These are phyloP conservation scores for Phenganax marumi DNA, from an alignment of 92 coral and sea anemone genomes.

Conservation along the genomic window DNA sequence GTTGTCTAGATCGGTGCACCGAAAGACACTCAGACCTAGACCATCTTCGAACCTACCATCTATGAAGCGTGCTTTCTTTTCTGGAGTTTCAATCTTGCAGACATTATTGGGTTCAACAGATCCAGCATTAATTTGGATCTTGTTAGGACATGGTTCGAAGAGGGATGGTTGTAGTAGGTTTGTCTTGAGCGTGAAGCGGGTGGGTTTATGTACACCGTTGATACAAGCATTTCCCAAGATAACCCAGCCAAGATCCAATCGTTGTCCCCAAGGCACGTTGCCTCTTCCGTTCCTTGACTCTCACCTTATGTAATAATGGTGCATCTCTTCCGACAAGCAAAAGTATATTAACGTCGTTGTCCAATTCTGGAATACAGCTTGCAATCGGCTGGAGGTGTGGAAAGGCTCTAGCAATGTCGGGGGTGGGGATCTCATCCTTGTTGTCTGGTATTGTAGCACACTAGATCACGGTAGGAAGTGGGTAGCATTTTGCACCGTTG, in stretches of 20 bases:
- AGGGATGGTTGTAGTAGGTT: conserved; percentile 49
- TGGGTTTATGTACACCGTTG: conserved; percentile 49
- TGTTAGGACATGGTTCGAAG: conserved; percentile 49
- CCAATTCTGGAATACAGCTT: too few relatives aligned
- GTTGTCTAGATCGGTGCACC: conserved; percentile 15
- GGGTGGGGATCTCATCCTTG: too few relatives aligned
- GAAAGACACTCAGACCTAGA: conserved; percentile 26
- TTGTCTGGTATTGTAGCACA: too few relatives aligned
- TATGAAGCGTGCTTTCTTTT: background rate
- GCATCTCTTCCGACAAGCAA: too few relatives aligned
- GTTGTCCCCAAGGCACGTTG: conserved; percentile 49
- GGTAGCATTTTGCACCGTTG: too few relatives aligned
- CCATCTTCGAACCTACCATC: conserved; percentile 11
- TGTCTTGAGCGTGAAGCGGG: conserved; percentile 34
- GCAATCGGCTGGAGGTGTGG: too few relatives aligned
- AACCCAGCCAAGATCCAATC: conserved; percentile 59
- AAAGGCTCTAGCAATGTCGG: too few relatives aligned
- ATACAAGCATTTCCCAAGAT: too few relatives aligned
- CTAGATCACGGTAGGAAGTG: too few relatives aligned
- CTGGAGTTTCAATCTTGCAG: background rate
- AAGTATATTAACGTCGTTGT: too few relatives aligned
- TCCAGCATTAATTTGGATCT: conserved; percentile 16
- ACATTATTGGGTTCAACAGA: background rate
- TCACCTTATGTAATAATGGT: too few relatives aligned
- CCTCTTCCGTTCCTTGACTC: conserved; percentile 49